A percentile compares a stretch with the other conserved stretches of the same genome.
These are phyloP conservation scores for Tamandua tetradactyla DNA, from an alignment of 2,797 vertebrate genomes.

Conservation along the genomic window DNA sequence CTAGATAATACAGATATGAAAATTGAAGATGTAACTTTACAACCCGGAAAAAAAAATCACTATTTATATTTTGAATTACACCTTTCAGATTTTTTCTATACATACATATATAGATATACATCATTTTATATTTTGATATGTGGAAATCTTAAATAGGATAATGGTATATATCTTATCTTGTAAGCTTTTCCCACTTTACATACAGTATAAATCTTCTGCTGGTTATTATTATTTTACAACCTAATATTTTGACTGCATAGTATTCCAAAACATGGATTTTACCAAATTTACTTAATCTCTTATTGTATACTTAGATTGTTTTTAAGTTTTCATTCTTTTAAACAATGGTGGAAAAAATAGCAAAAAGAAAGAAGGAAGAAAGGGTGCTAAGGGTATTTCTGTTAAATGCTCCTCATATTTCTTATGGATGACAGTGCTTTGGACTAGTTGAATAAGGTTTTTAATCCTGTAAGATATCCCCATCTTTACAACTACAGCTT, in stretches of 20 bases:
- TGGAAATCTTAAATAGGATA: not conserved
- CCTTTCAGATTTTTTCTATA: not conserved
- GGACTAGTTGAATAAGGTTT: not conserved
- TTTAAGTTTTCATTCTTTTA: not conserved
- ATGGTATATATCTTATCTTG: not conserved
- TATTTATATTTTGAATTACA: not conserved
- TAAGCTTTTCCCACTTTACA: not conserved
- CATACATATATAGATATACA: not conserved
- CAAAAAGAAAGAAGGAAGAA: not conserved
- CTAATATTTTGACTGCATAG: not conserved
- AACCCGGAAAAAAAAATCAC: not conserved
- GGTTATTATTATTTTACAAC: slow-evolving; percentile 31
- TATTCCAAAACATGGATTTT: not conserved
- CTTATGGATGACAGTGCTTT: not conserved
- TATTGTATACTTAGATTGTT: not conserved
- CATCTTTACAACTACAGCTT: not conserved
- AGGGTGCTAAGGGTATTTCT: not conserved
- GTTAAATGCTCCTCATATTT: not conserved
- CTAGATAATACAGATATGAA: not conserved
- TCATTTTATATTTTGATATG: not conserved
- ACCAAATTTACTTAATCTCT: not conserved
- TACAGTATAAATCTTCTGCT: not conserved
- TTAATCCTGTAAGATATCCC: not conserved
- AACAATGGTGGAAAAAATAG: not conserved
- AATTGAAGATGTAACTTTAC: not conserved